Evolutionary conservation across 2,888 invertebrate species (phyloP).

Genomic region (Oithona nana): DNA sequence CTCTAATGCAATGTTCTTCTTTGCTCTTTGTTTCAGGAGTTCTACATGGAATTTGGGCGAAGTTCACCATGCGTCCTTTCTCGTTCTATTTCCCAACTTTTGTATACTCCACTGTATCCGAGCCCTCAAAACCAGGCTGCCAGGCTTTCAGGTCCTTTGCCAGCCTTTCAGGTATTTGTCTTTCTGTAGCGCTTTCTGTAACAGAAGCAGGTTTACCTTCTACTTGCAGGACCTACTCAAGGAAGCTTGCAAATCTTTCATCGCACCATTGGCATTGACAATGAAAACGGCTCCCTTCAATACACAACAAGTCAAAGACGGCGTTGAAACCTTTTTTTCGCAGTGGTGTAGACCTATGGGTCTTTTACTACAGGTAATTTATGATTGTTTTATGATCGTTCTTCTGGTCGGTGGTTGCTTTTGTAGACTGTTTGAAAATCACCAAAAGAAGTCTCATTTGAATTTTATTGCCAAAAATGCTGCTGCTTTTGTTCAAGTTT

Average conservation of each 20-base stretch:
- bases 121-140: background rate
- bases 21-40: conserved; percentile 8
- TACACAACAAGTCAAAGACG: conserved; percentile 51
- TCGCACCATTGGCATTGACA: conserved; percentile 69
- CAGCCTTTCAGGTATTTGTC: background rate
- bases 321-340: conserved; percentile 66
- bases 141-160: background rate
- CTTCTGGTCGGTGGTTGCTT: too few relatives aligned
- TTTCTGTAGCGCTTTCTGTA: background rate
- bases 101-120: conserved; percentile 21
- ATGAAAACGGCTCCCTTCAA: conserved; percentile 34
- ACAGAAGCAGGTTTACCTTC: conserved; percentile 33
- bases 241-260: conserved; percentile 68
- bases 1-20: conserved; percentile 22
- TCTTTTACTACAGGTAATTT: conserved; percentile 41
- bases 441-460: too few relatives aligned
- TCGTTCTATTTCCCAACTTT: conserved; percentile 27
- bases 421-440: too few relatives aligned
- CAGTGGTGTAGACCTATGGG: conserved; percentile 73
- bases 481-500: too few relatives aligned
- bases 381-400: too few relatives aligned
- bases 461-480: too few relatives aligned
- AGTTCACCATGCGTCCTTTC: conserved; percentile 30
- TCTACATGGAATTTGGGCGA: conserved; percentile 11
- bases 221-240: conserved; percentile 55